Conservation (phyloP, 2,888 invertebrate species). For the Epicampocera succincta region DNA sequence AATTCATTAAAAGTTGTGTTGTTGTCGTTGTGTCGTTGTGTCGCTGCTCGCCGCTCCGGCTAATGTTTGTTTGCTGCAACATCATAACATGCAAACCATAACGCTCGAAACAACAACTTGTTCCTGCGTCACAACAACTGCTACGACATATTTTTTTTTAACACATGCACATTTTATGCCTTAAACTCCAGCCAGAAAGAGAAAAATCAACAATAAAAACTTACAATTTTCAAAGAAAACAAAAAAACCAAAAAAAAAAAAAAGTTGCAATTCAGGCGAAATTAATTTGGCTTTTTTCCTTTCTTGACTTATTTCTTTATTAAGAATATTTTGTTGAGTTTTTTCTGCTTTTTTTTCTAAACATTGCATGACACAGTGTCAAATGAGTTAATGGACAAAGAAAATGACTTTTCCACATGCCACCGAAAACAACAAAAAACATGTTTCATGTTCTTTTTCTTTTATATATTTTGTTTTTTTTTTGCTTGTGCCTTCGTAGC, state of each 20-base stretch:
- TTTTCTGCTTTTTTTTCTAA: slow-evolving; percentile 31
- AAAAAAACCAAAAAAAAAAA: slow-evolving; percentile 19
- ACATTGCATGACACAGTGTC: slow-evolving; percentile 71
- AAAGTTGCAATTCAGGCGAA: slow-evolving; percentile 57
- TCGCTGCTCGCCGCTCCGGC: not conserved
- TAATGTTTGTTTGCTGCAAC: slow-evolving; percentile 21
- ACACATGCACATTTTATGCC: slow-evolving; percentile 25
- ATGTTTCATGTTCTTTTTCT: slow-evolving; percentile 42
- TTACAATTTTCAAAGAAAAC: slow-evolving; percentile 34
- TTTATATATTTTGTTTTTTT: too few relatives aligned
- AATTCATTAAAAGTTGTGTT: slow-evolving; percentile 35
- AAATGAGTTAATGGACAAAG: slow-evolving; percentile 71
- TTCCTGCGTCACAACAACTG: not conserved
- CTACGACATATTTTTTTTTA: not conserved
- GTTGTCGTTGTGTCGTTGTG: slow-evolving; percentile 5
- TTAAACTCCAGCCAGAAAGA: slow-evolving; percentile 43
- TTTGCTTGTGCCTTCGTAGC: not conserved
- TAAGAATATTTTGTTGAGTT: slow-evolving; percentile 9
- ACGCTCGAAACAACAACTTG: slow-evolving; percentile 9
- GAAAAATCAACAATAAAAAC: slow-evolving; percentile 24
- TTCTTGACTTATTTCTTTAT: slow-evolving; percentile 20
- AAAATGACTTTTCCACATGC: slow-evolving; percentile 72
- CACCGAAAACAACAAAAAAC: slow-evolving; percentile 26
- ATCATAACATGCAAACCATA: slow-evolving; percentile 48
- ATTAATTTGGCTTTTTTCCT: slow-evolving; percentile 30